Base-by-base conservation (phyloP, 2,888 invertebrate species). In the Prosapia bicincta region DNA sequence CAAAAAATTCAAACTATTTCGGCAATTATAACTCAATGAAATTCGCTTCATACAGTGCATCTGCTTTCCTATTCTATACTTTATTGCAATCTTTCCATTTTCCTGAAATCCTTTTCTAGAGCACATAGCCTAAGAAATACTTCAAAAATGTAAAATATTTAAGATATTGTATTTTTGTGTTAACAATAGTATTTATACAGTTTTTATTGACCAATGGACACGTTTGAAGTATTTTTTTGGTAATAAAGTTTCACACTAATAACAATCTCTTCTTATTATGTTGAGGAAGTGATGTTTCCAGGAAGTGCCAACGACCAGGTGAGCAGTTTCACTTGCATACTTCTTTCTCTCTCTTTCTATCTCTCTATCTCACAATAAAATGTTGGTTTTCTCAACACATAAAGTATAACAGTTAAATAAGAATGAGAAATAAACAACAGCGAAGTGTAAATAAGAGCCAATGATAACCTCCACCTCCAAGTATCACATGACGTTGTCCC, bases 401-500 rank as follows among this genome's bases (percentile, higher is more conserved):
- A 71, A 66, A 28, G 30, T 38, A 72, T 72, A 66, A 72, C 73
- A 72, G 69, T 69, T 26, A 69, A 25, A 75, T 75, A 43, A 13
- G n/a, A 71, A 68, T 7, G 30, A 75, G 26, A 67, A 10, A 71
- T 68, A 68, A 68, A 65, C 6, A 68, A 65, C 26, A 66, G 38
- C 66, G 30, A 26, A n/a, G 24, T 69, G 25, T 32, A 72, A 73
- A 72, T 69, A 38, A 67, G 54, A 54, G 15, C 13, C 3, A 13
- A 20, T 2, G 3, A 6, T 32, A 72, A 85, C 86, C 85, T 85
- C 86, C 85, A 86, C 86, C 87, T 87, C 87, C 87, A 87, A 87
- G 87, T 87, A 87, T 87, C 87, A 87, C 86, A 86, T 85, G 86
- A 86, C 86, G 86, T 86, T 85, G 85, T 86, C 86, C 86, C 85